Conservation (phyloP, 2,113 vertebrate species). For the Fregetta grallaria region DNA sequence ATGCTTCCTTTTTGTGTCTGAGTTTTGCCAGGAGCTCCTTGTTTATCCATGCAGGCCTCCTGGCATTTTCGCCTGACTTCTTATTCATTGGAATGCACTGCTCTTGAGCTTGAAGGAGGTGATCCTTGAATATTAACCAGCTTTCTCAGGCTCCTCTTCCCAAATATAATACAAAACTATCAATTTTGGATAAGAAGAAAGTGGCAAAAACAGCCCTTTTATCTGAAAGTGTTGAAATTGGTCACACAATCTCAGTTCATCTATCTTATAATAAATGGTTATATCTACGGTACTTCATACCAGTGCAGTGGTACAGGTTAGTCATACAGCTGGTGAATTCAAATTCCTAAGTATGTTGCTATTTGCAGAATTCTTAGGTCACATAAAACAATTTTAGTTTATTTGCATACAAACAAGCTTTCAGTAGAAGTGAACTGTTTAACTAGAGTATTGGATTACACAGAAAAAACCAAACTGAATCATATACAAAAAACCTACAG, state of each 20-base stretch:
- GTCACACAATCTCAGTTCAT: not conserved
- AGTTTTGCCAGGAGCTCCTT: not conserved
- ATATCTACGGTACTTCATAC: not conserved
- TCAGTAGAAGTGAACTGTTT: not conserved
- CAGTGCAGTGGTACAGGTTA: not conserved
- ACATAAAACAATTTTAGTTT: not conserved
- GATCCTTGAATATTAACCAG: constrained; percentile 5
- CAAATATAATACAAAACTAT: not conserved
- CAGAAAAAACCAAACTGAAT: not conserved
- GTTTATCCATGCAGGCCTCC: not conserved
- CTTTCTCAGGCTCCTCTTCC: not conserved
- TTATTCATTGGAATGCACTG: not conserved
- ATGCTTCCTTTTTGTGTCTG: not conserved
- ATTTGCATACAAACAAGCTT: not conserved
- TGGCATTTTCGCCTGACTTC: constrained; percentile 11
- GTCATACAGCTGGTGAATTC: not conserved
- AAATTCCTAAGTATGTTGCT: not conserved
- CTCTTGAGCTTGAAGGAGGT: not conserved
- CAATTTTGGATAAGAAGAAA: not conserved
- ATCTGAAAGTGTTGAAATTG: not conserved
- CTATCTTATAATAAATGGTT: not conserved
- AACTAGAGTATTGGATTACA: not conserved
- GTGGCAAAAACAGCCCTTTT: not conserved
- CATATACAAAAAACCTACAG: not conserved
- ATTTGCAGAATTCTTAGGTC: not conserved